These are phyloP conservation scores for Bombylius major DNA, from an alignment of 2,888 invertebrate species.

Conservation along the genomic window DNA sequence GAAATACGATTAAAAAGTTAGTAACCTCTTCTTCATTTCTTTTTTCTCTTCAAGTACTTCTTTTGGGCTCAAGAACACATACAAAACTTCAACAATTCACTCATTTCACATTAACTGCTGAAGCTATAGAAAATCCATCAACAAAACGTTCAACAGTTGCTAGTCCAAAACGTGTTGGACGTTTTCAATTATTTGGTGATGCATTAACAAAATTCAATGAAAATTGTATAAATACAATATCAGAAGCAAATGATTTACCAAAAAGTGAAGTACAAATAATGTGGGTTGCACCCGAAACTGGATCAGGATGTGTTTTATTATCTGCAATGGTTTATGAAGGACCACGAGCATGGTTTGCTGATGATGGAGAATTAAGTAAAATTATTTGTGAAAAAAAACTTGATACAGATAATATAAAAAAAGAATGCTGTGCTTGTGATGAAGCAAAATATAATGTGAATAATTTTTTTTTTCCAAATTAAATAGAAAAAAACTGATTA, in stretches of 20 bases:
- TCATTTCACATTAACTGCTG: conserved; percentile 63
- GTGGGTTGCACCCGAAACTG: conserved; percentile 80
- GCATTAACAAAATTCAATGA: conserved; percentile 52
- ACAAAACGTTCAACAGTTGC: conserved; percentile 28
- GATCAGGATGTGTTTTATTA: conserved; percentile 76
- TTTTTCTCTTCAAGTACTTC: conserved; percentile 41
- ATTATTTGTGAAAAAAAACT: conserved; percentile 65
- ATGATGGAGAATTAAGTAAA: conserved; percentile 69
- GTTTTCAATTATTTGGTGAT: conserved; percentile 56
- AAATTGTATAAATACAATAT: conserved; percentile 71
- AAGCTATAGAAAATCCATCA: conserved; percentile 31
- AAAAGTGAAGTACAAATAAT: conserved; percentile 80
- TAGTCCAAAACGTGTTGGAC: conserved; percentile 48
- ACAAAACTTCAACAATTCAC: conserved; percentile 61
- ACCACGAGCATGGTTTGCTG: conserved; percentile 71
- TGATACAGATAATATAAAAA: conserved; percentile 41
- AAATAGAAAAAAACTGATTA: neutral
- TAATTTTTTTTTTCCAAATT: conserved; percentile 1
- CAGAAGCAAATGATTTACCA: conserved; percentile 62
- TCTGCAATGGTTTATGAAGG: conserved; percentile 82
- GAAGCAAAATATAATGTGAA: conserved; percentile 86
- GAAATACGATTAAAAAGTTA: too few species aligned
- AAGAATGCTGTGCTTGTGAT: conserved; percentile 85
- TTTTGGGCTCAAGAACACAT: conserved; percentile 54
- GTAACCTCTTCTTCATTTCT: too few species aligned